Evolutionary conservation across 2,888 invertebrate species (phyloP).

Genomic region (Shargacucullia verbasci): DNA sequence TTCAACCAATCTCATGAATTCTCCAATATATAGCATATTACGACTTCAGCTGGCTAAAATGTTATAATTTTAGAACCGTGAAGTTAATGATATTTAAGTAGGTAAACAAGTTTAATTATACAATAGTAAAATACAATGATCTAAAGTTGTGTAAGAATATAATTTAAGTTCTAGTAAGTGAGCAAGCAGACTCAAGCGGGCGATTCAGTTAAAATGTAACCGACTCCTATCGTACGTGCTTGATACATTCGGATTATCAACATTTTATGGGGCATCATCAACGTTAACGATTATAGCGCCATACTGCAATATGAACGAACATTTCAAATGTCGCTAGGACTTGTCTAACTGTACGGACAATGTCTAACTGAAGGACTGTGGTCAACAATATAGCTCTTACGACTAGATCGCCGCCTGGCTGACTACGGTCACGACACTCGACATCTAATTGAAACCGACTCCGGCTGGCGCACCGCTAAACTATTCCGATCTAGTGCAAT

Average conservation of each 20-base stretch:
- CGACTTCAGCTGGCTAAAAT: too few species aligned
- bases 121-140: too few species aligned
- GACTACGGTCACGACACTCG: constrained; percentile 57
- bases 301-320: constrained; percentile 14
- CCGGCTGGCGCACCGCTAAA: constrained; percentile 55
- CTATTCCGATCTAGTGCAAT: constrained; percentile 42
- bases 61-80: too few species aligned
- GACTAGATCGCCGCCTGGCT: constrained; percentile 33
- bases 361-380: constrained; percentile 31
- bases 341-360: constrained; percentile 24
- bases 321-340: constrained; percentile 31
- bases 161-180: not conserved
- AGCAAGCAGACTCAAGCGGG: constrained; percentile 22
- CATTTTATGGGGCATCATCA: constrained; percentile 36
- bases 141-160: not conserved
- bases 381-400: constrained; percentile 40
- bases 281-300: constrained; percentile 30
- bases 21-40: too few species aligned
- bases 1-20: too few species aligned
- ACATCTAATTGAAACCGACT: constrained; percentile 71
- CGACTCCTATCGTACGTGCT: constrained; percentile 28
- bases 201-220: constrained; percentile 30
- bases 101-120: not conserved
- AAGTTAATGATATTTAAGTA: too few species aligned
- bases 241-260: constrained; percentile 40